phyloP scores from a whole-genome alignment of 2,797 vertebrate genomes.

The Spea hammondii region DNA sequence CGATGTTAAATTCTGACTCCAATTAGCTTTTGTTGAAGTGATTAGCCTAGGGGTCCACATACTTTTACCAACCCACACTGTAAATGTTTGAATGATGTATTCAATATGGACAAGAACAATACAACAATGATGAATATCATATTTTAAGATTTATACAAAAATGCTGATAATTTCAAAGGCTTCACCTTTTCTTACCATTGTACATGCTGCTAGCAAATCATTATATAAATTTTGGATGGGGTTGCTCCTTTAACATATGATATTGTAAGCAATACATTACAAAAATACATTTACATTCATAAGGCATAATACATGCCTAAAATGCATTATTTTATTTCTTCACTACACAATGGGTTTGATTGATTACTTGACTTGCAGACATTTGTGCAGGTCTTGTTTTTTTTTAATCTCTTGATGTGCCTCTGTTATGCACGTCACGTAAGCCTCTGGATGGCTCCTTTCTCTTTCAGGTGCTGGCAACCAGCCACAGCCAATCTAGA shows the following conservation, averaged over 20 bases:
- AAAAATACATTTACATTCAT: neutral
- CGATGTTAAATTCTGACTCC: too few relatives aligned
- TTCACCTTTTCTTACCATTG: neutral
- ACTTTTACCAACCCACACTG: too few relatives aligned
- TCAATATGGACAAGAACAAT: too few relatives aligned
- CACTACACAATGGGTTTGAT: conserved; percentile 8
- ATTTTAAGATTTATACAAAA: neutral
- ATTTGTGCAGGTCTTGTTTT: conserved; percentile 28
- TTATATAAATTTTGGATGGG: neutral
- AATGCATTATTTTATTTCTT: conserved; percentile 10
- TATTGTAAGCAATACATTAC: too few relatives aligned
- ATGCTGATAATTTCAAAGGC: neutral
- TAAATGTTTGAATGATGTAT: too few relatives aligned
- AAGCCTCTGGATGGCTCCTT: conserved; percentile 35
- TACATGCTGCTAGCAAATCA: neutral
- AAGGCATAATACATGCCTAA: neutral
- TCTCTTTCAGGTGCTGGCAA: conserved; percentile 41
- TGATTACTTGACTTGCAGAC: conserved; percentile 19
- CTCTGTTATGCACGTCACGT: conserved; percentile 47
- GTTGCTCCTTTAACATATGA: too few relatives aligned
- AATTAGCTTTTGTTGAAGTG: too few relatives aligned
- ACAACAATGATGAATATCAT: neutral
- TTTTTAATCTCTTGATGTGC: conserved; percentile 23
- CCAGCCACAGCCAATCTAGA: conserved; percentile 30
- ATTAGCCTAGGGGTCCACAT: too few relatives aligned